Evolutionary conservation across 2,113 vertebrate species (phyloP).

Genomic region (Promerops cafer): DNA sequence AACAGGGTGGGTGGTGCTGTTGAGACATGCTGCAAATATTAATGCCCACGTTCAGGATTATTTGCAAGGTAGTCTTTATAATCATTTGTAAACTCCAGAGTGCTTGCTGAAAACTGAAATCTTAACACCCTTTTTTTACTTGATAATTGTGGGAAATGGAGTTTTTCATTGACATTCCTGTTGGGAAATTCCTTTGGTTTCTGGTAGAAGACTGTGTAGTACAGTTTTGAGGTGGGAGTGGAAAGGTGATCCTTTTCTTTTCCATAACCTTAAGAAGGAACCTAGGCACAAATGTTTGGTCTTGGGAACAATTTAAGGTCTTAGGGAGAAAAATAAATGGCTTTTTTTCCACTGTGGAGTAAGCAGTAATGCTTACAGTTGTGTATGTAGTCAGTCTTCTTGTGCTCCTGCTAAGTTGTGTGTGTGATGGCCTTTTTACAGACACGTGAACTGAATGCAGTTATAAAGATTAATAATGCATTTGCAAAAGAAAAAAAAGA

Average conservation of each 20-base stretch:
- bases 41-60: neutral
- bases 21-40: neutral
- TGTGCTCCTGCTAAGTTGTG: neutral
- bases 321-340: neutral
- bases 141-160: neutral
- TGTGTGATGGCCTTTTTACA: neutral
- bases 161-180: neutral
- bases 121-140: neutral
- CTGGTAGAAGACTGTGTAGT: neutral
- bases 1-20: fast-evolving
- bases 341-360: neutral
- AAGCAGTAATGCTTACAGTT: neutral
- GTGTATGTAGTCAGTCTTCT: neutral
- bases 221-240: neutral
- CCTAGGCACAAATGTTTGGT: neutral
- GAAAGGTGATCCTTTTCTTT: neutral
- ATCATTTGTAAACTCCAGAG: neutral
- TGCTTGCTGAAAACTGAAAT: neutral
- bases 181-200: neutral
- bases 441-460: neutral
- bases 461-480: neutral
- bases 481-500: neutral
- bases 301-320: neutral
- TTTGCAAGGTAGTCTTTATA: neutral
- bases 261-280: neutral